These are phyloP conservation scores for Erebia aethiops DNA, from an alignment of 2,888 invertebrate genomes.

Conservation along the genomic window DNA sequence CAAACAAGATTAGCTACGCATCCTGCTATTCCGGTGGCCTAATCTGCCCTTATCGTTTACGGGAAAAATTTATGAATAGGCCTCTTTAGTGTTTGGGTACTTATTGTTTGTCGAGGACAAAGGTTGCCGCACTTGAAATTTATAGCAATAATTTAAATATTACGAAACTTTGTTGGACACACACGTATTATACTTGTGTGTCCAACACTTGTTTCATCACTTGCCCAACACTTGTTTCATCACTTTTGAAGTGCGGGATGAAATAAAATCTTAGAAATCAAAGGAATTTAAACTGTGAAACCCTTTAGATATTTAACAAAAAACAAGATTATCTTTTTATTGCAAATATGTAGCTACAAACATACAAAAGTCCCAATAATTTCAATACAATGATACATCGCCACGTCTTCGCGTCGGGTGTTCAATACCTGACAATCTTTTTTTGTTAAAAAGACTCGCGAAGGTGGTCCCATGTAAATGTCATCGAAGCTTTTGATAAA, in stretches of 20 bases:
- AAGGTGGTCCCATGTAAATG: slow-evolving; percentile 25
- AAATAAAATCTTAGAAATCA: no score
- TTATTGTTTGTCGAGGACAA: slow-evolving; percentile 58
- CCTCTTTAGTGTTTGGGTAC: slow-evolving; percentile 49
- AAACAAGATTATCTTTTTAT: no score
- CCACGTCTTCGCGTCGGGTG: background rate
- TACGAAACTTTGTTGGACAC: slow-evolving; percentile 16
- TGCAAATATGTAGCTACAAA: no score
- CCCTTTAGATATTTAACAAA: no score
- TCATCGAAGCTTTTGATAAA: slow-evolving; percentile 23
- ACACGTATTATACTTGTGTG: slow-evolving; percentile 14
- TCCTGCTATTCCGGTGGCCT: slow-evolving; percentile 80
- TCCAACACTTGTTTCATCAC: no score
- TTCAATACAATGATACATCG: slow-evolving; percentile 5
- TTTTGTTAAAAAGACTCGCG: slow-evolving; percentile 17
- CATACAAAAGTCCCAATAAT: background rate
- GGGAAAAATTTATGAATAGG: slow-evolving; percentile 73
- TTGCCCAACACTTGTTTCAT: no score
- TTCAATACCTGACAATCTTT: slow-evolving; percentile 18
- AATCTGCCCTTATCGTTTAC: slow-evolving; percentile 71
- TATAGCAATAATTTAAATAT: slow-evolving; percentile 30
- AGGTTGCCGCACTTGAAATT: slow-evolving; percentile 52
- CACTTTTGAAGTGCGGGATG: background rate
- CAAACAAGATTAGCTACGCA: slow-evolving; percentile 76
- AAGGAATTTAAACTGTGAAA: no score